Base-by-base conservation (phyloP, 1,140 invertebrate genomes). In the Epicauta chinensis region DNA sequence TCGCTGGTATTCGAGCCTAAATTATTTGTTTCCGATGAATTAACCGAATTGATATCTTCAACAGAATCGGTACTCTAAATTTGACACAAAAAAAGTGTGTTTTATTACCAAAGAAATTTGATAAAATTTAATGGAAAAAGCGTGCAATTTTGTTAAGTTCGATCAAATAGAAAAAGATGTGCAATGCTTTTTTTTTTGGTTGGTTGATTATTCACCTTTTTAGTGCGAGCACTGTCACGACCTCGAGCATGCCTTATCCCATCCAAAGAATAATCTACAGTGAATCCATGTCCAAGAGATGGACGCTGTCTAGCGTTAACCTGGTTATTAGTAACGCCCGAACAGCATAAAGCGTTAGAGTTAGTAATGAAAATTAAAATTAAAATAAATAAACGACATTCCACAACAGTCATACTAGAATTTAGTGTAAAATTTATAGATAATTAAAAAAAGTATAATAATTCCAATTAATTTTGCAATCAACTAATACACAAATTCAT, bases 11-110 rank as follows among this genome's bases (percentile, higher is more conserved):
- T 79, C 1, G 78, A 78, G 59, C 81, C 81, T 17, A 80, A 73
- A 52, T 83, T 81, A 62, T 81, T 82, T 10, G 80, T 82, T 62
- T 83, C 82, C 3, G 76, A 79, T 2, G 81, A 82, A 70, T 82
- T 82, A 54, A 83, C 75, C 2, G 81, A 83, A 35, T 76, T 80
- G 6, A 78, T 78, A 63, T 88, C 86, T 68, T 86, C 82, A 48
- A 83, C 81, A 15, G 86, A 89, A 68, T 89, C 86, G 64, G 84
- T 83, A 66, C 86, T 89, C 86, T 89, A 72, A 30, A 35, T 29
- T 34, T n/a, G 1, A n/a, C 6, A n/a, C n/a, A n/a, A 34, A 7
- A 34, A 1, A 34, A 34, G 4, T 3, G 23, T 23, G 4, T n/a
- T 34, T 9, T 9, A 34, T 9, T 12, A 34, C 11, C 11, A 1